These are phyloP conservation scores for Nesoenas mayeri DNA, from an alignment of 2,113 vertebrate genomes.

Conservation along the genomic window DNA sequence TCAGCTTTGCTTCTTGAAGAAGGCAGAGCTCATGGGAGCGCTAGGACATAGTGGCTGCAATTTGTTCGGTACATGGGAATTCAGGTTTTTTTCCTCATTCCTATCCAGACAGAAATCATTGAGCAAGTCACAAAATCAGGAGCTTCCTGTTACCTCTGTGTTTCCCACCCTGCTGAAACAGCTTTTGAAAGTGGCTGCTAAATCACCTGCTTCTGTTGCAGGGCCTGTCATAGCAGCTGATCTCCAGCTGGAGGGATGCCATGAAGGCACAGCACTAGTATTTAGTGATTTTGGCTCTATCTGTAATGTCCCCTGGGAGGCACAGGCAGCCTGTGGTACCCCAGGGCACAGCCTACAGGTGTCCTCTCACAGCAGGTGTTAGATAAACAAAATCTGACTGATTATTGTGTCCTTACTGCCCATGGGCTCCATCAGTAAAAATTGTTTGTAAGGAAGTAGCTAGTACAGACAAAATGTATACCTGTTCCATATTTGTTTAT, in stretches of 20 bases:
- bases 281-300: background rate
- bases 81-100: background rate
- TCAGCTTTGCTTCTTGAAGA: background rate
- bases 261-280: background rate
- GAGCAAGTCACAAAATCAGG: background rate
- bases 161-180: background rate
- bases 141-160: background rate
- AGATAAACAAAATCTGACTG: background rate
- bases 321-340: background rate
- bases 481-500: background rate
- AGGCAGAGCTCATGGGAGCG: background rate
- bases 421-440: background rate
- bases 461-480: background rate
- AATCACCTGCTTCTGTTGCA: background rate
- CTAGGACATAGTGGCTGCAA: background rate
- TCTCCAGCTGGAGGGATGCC: background rate
- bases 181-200: background rate
- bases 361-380: background rate
- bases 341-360: background rate
- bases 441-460: background rate
- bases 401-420: background rate
- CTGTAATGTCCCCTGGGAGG: background rate
- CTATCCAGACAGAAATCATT: background rate
- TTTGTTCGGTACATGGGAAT: background rate
- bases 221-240: background rate